phyloP scores from a whole-genome alignment of 2,888 invertebrate species.

The Bellardia pandia region DNA sequence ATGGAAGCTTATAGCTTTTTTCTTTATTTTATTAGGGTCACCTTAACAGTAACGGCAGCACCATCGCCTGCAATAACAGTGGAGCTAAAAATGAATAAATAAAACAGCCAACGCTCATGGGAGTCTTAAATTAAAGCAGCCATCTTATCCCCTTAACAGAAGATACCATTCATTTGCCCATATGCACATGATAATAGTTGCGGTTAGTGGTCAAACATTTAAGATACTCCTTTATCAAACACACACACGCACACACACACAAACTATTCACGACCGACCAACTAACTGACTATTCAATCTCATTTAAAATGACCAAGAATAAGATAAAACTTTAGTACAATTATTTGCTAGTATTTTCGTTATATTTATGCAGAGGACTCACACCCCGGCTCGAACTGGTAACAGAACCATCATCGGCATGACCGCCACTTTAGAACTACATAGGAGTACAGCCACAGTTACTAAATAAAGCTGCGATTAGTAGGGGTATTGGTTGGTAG shows the following conservation, averaged over 20 bases:
- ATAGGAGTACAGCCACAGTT: neutral
- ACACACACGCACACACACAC: neutral
- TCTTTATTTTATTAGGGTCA: constrained; percentile 24
- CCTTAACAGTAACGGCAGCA: neutral
- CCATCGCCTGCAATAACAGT: neutral
- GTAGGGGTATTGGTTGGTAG: neutral
- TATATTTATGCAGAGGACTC: neutral
- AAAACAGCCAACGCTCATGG: constrained; percentile 36
- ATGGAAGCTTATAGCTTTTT: constrained; percentile 15
- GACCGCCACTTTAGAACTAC: neutral
- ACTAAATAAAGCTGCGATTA: neutral
- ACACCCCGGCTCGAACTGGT: neutral
- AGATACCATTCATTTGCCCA: neutral
- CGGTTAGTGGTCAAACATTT: constrained; percentile 22
- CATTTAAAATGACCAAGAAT: constrained; percentile 9
- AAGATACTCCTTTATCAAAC: constrained; percentile 8
- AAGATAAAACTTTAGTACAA: constrained; percentile 37
- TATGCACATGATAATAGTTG: constrained; percentile 11
- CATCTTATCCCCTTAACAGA: neutral
- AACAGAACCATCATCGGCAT: neutral
- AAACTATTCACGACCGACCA: neutral
- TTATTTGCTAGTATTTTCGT: neutral
- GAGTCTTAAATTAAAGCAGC: constrained; percentile 48
- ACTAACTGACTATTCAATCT: neutral
- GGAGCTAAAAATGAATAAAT: constrained; percentile 29